A percentile compares a stretch with the other conserved stretches of the same genome.
phyloP scores from a whole-genome alignment of 2,113 vertebrate genomes.

The Poeciliopsis prolifica region DNA sequence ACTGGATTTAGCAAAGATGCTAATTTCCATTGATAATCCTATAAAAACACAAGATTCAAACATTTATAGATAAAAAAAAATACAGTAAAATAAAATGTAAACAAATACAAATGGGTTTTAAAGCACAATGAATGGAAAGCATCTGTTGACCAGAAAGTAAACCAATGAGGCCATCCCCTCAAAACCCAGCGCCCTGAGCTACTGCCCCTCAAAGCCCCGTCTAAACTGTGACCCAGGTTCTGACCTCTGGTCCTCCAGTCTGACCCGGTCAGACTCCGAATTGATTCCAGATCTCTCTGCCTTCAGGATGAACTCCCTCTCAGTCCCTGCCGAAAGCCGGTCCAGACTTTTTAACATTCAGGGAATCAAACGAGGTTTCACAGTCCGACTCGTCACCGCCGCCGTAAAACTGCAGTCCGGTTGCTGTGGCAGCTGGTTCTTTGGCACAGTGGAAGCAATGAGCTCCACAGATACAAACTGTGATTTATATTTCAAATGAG shows the following conservation, averaged over 20 bases:
- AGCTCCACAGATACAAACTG: neutral
- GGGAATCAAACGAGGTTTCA: slow-evolving; percentile 46
- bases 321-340: slow-evolving; percentile 8
- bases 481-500: slow-evolving; percentile 22
- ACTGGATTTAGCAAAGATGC: too few relatives aligned
- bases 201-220: too few relatives aligned
- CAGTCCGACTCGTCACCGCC: slow-evolving; percentile 49
- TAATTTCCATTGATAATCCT: too few relatives aligned
- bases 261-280: slow-evolving; percentile 5
- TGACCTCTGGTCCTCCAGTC: neutral
- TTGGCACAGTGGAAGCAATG: slow-evolving; percentile 22
- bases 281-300: slow-evolving; percentile 30
- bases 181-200: too few relatives aligned
- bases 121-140: too few relatives aligned
- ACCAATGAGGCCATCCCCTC: too few relatives aligned
- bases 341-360: slow-evolving; percentile 64
- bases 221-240: too few relatives aligned
- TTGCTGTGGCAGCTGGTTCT: neutral
- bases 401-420: slow-evolving; percentile 50
- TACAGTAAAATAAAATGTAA: too few relatives aligned
- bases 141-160: too few relatives aligned
- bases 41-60: too few relatives aligned
- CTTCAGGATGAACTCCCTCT: slow-evolving; percentile 14
- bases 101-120: too few relatives aligned
- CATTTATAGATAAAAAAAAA: too few relatives aligned